Percentiles rank a stretch among this genome's conserved stretches.
Evolutionary conservation across 2,888 invertebrate genomes (phyloP).

Genomic region (Helicoverpa assulta): DNA sequence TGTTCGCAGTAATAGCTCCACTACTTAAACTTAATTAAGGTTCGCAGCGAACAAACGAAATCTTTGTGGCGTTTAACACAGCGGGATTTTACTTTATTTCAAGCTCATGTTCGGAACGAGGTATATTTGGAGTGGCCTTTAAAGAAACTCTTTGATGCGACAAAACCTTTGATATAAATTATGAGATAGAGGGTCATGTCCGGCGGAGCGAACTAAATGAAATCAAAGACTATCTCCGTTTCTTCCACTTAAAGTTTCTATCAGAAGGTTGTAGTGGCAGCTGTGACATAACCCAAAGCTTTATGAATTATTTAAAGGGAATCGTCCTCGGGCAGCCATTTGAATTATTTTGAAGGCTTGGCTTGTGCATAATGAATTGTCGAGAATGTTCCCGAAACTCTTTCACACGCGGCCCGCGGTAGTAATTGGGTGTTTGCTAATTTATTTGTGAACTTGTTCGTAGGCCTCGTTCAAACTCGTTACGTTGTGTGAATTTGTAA

Average conservation of each 20-base stretch:
- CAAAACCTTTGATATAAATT: conserved; percentile 71
- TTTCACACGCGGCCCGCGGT: conserved; percentile 62
- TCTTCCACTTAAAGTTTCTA: conserved; percentile 65
- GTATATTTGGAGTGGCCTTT: conserved; percentile 26
- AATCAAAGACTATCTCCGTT: conserved; percentile 74
- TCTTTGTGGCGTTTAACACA: conserved; percentile 36
- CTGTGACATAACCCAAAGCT: conserved; percentile 77
- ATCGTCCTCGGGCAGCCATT: conserved; percentile 80
- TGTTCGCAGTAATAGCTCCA: conserved; percentile 56
- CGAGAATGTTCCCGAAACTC: conserved; percentile 70
- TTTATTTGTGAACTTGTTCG: conserved; percentile 54
- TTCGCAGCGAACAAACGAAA: conserved; percentile 43
- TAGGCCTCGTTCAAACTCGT: conserved; percentile 46
- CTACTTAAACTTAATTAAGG: conserved; percentile 69
- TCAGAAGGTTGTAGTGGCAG: conserved; percentile 69
- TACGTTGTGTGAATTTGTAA: conserved; percentile 23
- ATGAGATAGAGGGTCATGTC: conserved; percentile 67
- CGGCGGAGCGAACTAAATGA: conserved; percentile 71
- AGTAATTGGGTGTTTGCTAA: conserved; percentile 54
- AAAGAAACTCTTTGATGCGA: conserved; percentile 58
- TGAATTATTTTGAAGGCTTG: conserved; percentile 85
- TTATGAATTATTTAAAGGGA: conserved; percentile 86
- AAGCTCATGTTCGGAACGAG: conserved; percentile 27
- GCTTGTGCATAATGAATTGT: conserved; percentile 81
- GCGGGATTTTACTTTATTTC: conserved; percentile 31